Conservation (phyloP, 2,888 invertebrate genomes). For the Oeneis ivallda region DNA sequence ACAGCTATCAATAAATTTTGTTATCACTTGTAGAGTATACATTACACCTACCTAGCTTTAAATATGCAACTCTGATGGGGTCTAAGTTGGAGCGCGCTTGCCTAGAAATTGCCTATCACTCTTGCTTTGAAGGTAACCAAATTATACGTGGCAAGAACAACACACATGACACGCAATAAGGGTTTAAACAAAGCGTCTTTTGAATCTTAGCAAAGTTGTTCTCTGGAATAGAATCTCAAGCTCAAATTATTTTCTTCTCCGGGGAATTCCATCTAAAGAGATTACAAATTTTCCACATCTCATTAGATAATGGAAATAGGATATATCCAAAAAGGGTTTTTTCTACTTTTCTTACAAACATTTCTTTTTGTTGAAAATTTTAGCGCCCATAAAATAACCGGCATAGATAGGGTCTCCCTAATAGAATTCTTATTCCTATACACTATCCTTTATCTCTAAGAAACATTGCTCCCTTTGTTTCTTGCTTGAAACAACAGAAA, state of each 20-base stretch:
- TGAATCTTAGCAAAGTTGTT: conserved; percentile 25
- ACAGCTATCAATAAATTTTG: neutral
- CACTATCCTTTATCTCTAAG: conserved; percentile 24
- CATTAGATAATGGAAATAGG: conserved; percentile 34
- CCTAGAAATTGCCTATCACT: too few relatives aligned
- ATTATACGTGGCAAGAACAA: too few relatives aligned
- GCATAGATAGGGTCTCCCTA: conserved; percentile 25
- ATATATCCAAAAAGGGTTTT: conserved; percentile 24
- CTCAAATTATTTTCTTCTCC: too few relatives aligned
- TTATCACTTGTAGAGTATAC: neutral
- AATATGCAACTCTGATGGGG: too few relatives aligned
- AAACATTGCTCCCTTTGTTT: conserved; percentile 20
- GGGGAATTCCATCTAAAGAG: conserved; percentile 13
- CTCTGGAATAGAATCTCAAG: too few relatives aligned
- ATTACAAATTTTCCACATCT: conserved; percentile 33
- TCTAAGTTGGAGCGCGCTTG: too few relatives aligned
- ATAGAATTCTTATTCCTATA: conserved; percentile 24
- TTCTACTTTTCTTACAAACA: conserved; percentile 29
- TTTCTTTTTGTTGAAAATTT: conserved; percentile 31
- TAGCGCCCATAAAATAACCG: conserved; percentile 30
- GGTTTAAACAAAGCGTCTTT: too few relatives aligned
- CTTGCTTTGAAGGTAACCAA: too few relatives aligned
- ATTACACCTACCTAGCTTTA: too few relatives aligned
- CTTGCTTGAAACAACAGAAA: conserved; percentile 4
- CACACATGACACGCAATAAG: too few relatives aligned